Base-by-base conservation (phyloP, 2,888 invertebrate species). In the Drosophila robusta region DNA sequence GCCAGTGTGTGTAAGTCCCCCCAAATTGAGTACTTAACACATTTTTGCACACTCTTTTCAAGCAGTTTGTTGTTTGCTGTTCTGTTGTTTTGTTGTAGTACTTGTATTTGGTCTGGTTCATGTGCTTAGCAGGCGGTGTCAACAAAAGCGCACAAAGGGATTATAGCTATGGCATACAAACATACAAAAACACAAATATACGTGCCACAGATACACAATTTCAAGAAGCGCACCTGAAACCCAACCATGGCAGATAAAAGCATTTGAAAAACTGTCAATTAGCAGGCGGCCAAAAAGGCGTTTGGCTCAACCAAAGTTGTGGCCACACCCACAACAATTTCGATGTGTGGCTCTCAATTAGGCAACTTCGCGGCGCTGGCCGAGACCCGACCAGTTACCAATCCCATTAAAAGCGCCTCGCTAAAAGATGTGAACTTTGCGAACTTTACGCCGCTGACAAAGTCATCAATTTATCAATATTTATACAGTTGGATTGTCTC, bases 291-390 rank as follows among this genome's bases (percentile, higher is more conserved):
- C 26, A 44, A 50, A 41, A 39, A 41, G 34, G 39, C 58, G 29
- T 54, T 41, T 55, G 8, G 9, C 24, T n/a, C 32, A 46, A 39
- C 42, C 34, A 16, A 51, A 52, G 11, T 41, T 39, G 5, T 8
- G 32, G 50, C 50, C 74, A 68, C 75, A 61, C 75, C 78, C 69
- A 65, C 55, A 57, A 50, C n/a, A 39, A 39, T 9, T 18, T 41
- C 11, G 42, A 47, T 38, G 55, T 39, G 32, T n/a, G 22, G 36
- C 47, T 42, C 24, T 32, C 42, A 50, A 58, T 63, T 77, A 32
- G 51, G 51, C 61, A 75, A 67, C 38, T 41, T 41, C 18, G 32
- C 16, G 24, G 26, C 45, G 16, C 34, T n/a, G 34, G 34, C 12
- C 4, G 34, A 4, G 34, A 26, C 34, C 9, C 62, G 12, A 50